These are phyloP conservation scores for Pinna nobilis DNA, from an alignment of 1,140 invertebrate species.

Conservation along the genomic window DNA sequence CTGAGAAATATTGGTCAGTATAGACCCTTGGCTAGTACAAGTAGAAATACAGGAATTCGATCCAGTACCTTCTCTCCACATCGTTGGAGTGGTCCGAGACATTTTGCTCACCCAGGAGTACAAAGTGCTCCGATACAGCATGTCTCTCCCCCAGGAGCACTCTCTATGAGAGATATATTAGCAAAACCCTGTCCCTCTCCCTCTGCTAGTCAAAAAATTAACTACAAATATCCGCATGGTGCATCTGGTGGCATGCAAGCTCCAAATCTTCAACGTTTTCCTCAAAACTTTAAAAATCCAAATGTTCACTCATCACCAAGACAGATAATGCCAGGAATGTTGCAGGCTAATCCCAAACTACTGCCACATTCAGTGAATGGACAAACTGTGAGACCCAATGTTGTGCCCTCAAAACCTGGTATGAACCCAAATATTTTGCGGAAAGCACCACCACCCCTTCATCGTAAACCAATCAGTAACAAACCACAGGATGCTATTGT, in stretches of 20 bases:
- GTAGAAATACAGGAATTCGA: neutral
- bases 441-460: neutral
- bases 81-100: neutral
- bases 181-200: neutral
- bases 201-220: constrained; percentile 2
- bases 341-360: neutral
- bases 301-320: neutral
- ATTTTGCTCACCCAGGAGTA: too few relatives aligned
- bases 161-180: neutral
- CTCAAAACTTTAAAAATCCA: neutral
- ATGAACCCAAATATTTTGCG: neutral
- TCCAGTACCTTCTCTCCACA: neutral
- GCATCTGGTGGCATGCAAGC: too few relatives aligned
- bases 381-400: neutral
- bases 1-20: constrained; percentile 1
- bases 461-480: neutral
- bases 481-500: constrained; percentile 18
- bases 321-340: neutral
- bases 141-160: neutral
- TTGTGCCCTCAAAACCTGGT: neutral
- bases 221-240: neutral
- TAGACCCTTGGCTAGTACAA: neutral
- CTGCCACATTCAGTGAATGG: neutral
- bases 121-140: too few relatives aligned
- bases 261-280: neutral